phyloP scores from a whole-genome alignment of 1,140 invertebrate genomes.

The Sycobia sp. region DNA sequence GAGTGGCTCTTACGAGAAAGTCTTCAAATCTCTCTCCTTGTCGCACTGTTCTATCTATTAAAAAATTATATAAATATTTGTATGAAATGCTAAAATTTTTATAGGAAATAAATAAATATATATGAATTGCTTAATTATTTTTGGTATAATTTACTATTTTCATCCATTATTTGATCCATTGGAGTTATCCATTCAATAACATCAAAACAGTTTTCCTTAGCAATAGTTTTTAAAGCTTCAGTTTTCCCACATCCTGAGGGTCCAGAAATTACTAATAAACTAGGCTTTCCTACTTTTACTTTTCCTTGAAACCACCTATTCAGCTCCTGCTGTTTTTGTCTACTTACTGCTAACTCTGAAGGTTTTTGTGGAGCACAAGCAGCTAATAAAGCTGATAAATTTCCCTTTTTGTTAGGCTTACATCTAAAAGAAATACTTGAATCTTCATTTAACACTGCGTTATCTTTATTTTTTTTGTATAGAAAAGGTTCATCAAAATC shows the following conservation, averaged over 20 bases:
- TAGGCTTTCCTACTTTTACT: constrained; percentile 53
- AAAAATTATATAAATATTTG: constrained; percentile 7
- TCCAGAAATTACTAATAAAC: constrained; percentile 71
- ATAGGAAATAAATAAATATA: constrained; percentile 10
- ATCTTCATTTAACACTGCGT: neutral
- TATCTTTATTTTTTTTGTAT: constrained; percentile 10
- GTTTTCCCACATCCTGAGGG: constrained; percentile 77
- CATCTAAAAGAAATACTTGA: neutral
- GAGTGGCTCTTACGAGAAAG: constrained; percentile 70
- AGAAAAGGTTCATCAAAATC: neutral
- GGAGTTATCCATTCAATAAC: constrained; percentile 77
- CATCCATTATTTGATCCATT: constrained; percentile 62
- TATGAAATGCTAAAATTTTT: neutral
- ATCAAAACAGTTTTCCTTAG: constrained; percentile 64
- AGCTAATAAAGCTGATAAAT: constrained; percentile 44
- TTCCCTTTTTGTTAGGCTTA: constrained; percentile 34
- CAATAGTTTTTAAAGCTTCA: constrained; percentile 65
- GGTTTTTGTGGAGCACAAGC: constrained; percentile 49
- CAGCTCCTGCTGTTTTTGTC: constrained; percentile 55
- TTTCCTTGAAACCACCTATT: constrained; percentile 46
- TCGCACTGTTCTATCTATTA: constrained; percentile 43
- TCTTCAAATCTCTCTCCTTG: constrained; percentile 72
- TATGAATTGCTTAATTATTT: no score
- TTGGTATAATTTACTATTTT: constrained; percentile 56
- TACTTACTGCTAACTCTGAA: constrained; percentile 51